Evolutionary conservation across 2,888 invertebrate genomes (phyloP), one percentile per base, ranked within the genome.

Genomic region (Apotomis capreana): DNA sequence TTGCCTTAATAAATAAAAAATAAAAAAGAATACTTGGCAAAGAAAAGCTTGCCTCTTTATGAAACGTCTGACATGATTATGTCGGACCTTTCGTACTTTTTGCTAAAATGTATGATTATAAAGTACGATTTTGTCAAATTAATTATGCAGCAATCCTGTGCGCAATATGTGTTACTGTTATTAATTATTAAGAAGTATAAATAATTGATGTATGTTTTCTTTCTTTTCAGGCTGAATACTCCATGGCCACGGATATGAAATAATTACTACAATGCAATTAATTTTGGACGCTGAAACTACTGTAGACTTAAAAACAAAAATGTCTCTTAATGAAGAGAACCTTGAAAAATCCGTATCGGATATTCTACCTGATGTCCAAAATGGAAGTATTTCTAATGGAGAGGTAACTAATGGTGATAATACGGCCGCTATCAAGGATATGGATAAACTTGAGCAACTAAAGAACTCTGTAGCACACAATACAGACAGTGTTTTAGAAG

Each of bases 261-360:
- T 67, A 83, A 80, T 87, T 86, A 90, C 87, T 89, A 91, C 85
- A 84, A 92, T 93, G 92, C 91, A 92, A 90, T 84, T 92, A 82
- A 88, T 90, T 81, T 77, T 88, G 76, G 85, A 87, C 73, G 78
- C 83, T 80, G 88, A 89, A 76, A 76, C 81, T 71, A 76, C 80
- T 73, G 77, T 83, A 79, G 83, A 83, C 71, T 81, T 87, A 78
- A 80, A 81, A 69, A 81, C 76, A 74, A 88, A 86, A 75, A 93
- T 92, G 92, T 82, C 83, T 3, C 74, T 88, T 37, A 83, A 86
- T 59, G 76, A 79, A 69, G 86, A 85, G 70, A 74, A 82, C 67
- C 75, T 84, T 77, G 85, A 83, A 74, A 86, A 83, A 76, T 74
- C 81, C 67, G 71, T 68, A 5, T 59, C 67, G 4, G 84, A 81